phyloP scores from a whole-genome alignment of 2,113 vertebrate species.

The Callipepla squamata region DNA sequence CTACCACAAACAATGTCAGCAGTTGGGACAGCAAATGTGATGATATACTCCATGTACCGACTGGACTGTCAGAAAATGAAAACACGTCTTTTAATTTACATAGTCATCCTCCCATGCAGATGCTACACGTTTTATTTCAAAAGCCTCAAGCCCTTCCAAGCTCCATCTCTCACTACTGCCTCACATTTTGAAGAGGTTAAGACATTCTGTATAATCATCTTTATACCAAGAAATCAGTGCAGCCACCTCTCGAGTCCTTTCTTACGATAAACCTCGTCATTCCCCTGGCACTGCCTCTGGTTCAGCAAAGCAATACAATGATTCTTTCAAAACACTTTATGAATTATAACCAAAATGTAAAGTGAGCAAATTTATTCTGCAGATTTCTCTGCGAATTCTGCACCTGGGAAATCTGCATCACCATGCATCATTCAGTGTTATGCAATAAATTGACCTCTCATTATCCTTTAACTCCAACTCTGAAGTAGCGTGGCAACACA shows the following conservation, averaged over 20 bases:
- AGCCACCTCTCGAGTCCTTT: not conserved
- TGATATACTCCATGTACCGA: conserved; percentile 62
- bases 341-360: not conserved
- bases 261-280: not conserved
- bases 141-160: not conserved
- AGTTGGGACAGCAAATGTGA: conserved; percentile 23
- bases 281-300: not conserved
- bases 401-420: not conserved
- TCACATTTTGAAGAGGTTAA: not conserved
- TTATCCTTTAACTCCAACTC: not conserved
- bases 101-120: conserved; percentile 19
- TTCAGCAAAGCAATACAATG: not conserved
- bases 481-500: not conserved
- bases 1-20: conserved; percentile 37
- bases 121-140: conserved; percentile 20
- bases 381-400: not conserved
- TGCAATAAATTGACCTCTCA: not conserved
- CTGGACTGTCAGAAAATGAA: conserved; percentile 46
- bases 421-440: not conserved
- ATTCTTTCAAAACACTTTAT: not conserved
- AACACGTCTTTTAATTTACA: conserved; percentile 58
- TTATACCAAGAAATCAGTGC: not conserved
- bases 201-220: not conserved
- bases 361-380: not conserved
- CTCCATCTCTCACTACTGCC: not conserved